phyloP scores from a whole-genome alignment of 2,113 vertebrate species.

The Perca flavescens region DNA sequence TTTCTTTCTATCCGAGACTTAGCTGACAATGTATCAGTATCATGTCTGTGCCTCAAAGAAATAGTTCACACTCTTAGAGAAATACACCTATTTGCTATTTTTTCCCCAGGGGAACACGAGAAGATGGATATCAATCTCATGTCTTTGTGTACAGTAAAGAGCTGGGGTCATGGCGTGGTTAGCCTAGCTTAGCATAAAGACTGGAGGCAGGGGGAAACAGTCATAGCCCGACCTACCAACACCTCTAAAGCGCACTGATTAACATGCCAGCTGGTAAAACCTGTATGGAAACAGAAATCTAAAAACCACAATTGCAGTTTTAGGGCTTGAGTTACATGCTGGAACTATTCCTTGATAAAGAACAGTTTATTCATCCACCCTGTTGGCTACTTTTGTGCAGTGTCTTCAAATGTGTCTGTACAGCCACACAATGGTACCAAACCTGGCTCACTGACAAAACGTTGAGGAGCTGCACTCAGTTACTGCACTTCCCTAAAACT shows the following conservation, averaged over 20 bases:
- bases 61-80: not conserved
- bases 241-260: no score
- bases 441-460: not conserved
- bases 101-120: not conserved
- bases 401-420: not conserved
- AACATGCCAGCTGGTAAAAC: not conserved
- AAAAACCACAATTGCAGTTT: not conserved
- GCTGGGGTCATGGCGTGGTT: not conserved
- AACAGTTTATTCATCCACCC: no score
- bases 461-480: not conserved
- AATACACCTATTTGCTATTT: not conserved
- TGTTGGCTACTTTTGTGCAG: not conserved
- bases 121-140: not conserved
- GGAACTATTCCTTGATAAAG: not conserved
- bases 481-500: not conserved
- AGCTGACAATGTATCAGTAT: not conserved
- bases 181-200: conserved; percentile 11
- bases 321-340: not conserved
- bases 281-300: not conserved
- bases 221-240: not conserved
- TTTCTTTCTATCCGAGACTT: not conserved
- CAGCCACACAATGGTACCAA: not conserved
- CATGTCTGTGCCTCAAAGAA: not conserved
- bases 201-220: not conserved
- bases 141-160: not conserved